Percentiles rank a stretch among this genome's conserved stretches.
Conservation (phyloP, 1,140 invertebrate species). For the Stenopsyche tienmushanensis region DNA sequence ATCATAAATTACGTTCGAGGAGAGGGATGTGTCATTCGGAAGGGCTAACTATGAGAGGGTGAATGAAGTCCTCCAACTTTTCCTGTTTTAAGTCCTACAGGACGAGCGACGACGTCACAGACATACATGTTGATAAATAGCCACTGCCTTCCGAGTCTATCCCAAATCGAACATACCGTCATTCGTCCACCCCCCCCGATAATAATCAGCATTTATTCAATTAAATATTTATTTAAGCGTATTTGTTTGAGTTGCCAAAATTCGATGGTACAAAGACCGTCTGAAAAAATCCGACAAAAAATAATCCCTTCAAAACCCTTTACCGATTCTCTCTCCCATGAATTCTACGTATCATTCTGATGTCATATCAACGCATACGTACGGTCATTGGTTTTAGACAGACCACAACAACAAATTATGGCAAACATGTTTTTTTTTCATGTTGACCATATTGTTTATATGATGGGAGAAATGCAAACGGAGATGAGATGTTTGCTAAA, state of each 20-base stretch:
- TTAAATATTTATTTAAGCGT: neutral
- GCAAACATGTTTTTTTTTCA: neutral
- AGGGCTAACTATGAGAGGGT: slow-evolving; percentile 38
- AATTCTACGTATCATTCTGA: slow-evolving; percentile 15
- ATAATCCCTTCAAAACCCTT: slow-evolving; percentile 18
- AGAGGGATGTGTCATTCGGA: slow-evolving; percentile 41
- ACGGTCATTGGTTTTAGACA: slow-evolving; percentile 6
- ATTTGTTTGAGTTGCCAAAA: neutral
- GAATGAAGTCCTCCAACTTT: slow-evolving; percentile 38
- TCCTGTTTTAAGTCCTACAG: slow-evolving; percentile 6
- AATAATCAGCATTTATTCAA: neutral
- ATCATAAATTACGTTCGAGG: slow-evolving; percentile 41
- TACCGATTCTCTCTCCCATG: slow-evolving; percentile 30
- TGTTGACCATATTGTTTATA: neutral
- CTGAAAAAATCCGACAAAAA: too few relatives aligned
- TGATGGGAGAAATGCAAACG: too few relatives aligned
- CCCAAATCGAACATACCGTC: too few relatives aligned
- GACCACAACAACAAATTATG: neutral
- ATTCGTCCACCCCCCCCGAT: neutral
- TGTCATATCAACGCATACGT: neutral
- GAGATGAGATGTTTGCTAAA: neutral
- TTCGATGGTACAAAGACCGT: neutral
- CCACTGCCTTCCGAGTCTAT: too few relatives aligned
- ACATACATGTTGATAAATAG: neutral
- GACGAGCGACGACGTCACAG: neutral